Percentiles rank a stretch among this genome's conserved stretches.
Evolutionary conservation across 2,113 vertebrate genomes (phyloP).

Genomic region (Pseudorectes ferrugineus): DNA sequence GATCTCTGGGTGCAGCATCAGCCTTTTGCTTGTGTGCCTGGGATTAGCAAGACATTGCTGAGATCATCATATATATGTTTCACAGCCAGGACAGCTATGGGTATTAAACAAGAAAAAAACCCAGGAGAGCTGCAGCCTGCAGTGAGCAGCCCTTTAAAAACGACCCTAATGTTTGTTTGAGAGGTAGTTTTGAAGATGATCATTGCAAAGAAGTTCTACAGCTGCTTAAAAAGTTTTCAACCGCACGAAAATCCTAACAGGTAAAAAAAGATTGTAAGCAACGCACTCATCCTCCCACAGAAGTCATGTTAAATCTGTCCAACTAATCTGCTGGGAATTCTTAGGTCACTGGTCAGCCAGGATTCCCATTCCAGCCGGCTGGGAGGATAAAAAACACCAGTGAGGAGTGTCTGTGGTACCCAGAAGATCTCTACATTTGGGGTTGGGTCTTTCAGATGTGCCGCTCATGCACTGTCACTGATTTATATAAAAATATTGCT

Average conservation of each 20-base stretch:
- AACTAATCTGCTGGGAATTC: background rate
- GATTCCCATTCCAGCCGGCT: background rate
- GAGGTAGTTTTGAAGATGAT: slow-evolving; percentile 4
- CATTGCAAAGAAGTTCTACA: background rate
- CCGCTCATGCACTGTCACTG: background rate
- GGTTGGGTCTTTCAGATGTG: background rate
- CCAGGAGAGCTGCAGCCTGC: background rate
- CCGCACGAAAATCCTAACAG: background rate
- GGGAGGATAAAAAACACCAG: background rate
- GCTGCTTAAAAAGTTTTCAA: background rate
- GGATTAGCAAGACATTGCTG: slow-evolving; percentile 64
- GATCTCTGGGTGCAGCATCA: slow-evolving; percentile 50
- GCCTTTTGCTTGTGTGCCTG: slow-evolving; percentile 39
- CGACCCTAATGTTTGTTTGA: background rate
- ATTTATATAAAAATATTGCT: background rate
- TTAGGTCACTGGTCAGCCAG: background rate
- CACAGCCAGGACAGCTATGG: background rate
- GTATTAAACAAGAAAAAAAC: background rate
- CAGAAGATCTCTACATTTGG: background rate
- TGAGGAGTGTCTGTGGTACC: background rate
- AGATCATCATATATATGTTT: slow-evolving; percentile 20
- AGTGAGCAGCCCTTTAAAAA: background rate
- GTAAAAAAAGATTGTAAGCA: background rate
- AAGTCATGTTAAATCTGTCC: background rate
- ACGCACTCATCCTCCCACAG: background rate